Conservation (phyloP, 2,797 vertebrate genomes). For the Malurus leucopterus region DNA sequence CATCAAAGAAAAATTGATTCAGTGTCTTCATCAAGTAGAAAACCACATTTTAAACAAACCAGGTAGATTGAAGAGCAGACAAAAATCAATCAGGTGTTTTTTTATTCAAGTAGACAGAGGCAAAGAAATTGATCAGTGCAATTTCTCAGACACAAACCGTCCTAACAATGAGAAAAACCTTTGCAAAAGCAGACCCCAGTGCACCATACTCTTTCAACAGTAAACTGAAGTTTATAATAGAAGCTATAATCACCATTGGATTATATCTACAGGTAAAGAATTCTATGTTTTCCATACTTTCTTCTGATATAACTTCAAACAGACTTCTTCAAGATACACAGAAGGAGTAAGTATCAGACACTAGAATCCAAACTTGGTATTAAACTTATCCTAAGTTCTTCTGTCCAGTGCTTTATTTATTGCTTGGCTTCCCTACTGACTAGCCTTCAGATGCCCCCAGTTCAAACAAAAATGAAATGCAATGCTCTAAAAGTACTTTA, state of each 20-base stretch:
- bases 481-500: not conserved
- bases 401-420: not conserved
- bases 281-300: not conserved
- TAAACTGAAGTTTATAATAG: not conserved
- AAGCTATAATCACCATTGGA: not conserved
- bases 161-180: not conserved
- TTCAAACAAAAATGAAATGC: not conserved
- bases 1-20: conserved; percentile 7
- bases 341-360: not conserved
- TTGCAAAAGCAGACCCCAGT: not conserved
- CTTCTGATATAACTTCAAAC: not conserved
- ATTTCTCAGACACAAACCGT: not conserved
- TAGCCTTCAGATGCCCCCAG: not conserved
- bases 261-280: not conserved
- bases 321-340: not conserved
- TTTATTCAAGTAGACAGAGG: not conserved
- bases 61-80: not conserved
- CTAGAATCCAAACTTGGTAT: not conserved
- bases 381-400: not conserved
- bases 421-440: not conserved
- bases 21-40: not conserved
- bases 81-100: not conserved
- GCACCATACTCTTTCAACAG: not conserved
- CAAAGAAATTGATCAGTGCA: not conserved
- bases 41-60: not conserved